phyloP scores from a whole-genome alignment of 2,113 vertebrate genomes.

The Aldabrachelys gigantea region DNA sequence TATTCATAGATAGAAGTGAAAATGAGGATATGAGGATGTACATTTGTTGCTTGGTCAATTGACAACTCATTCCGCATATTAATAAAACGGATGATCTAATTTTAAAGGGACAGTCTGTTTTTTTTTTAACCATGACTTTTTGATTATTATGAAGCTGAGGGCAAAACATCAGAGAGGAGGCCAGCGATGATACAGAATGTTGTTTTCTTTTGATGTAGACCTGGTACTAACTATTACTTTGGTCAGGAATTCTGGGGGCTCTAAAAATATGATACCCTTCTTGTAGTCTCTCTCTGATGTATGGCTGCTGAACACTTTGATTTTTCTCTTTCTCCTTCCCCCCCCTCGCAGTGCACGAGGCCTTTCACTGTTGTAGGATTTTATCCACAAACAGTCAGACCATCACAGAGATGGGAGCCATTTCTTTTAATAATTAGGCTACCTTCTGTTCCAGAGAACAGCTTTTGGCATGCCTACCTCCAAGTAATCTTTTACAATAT shows the following conservation, averaged over 20 bases:
- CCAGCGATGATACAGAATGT: slow-evolving; percentile 55
- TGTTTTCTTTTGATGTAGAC: slow-evolving; percentile 79
- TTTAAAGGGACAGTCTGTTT: slow-evolving; percentile 80
- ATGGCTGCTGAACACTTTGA: slow-evolving; percentile 65
- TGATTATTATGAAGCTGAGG: slow-evolving; percentile 72
- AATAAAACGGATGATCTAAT: slow-evolving; percentile 82
- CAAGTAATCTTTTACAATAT: slow-evolving; percentile 49
- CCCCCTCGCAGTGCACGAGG: slow-evolving; percentile 32
- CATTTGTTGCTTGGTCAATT: slow-evolving; percentile 88
- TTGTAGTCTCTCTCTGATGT: slow-evolving; percentile 73
- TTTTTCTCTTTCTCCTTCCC: background rate
- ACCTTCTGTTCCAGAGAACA: slow-evolving; percentile 70
- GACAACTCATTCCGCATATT: slow-evolving; percentile 90
- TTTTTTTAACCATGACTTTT: slow-evolving; percentile 69
- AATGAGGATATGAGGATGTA: slow-evolving; percentile 85
- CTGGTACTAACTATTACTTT: slow-evolving; percentile 74
- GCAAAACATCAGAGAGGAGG: slow-evolving; percentile 74
- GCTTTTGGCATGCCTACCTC: slow-evolving; percentile 50
- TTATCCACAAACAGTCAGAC: slow-evolving; percentile 76
- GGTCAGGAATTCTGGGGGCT: slow-evolving; percentile 75
- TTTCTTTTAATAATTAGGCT: slow-evolving; percentile 75
- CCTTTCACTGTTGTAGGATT: slow-evolving; percentile 74
- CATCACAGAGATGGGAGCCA: slow-evolving; percentile 66
- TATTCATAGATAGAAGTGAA: slow-evolving; percentile 93
- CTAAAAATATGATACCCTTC: slow-evolving; percentile 60